A percentile compares a stretch with the other conserved stretches of the same genome.
These are phyloP conservation scores for Zeugodacus cucurbitae DNA, from an alignment of 1,140 invertebrate species.

Conservation along the genomic window DNA sequence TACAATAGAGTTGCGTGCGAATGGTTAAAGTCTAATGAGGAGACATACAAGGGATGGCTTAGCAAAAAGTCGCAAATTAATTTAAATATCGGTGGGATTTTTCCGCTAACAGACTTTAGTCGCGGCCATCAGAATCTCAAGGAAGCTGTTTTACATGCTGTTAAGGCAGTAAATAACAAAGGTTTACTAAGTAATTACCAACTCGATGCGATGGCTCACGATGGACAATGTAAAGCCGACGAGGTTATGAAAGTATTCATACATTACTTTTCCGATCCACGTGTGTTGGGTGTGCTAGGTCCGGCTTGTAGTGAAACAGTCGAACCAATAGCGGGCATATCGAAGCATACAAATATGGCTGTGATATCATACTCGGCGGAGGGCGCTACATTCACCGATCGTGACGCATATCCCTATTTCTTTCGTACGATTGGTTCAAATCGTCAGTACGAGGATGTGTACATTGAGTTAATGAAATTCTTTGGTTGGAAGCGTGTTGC, in stretches of 20 bases:
- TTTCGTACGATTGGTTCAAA: conserved; percentile 87
- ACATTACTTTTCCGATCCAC: conserved; percentile 71
- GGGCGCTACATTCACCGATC: conserved; percentile 77
- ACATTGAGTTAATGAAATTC: conserved; percentile 61
- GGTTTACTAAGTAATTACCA: conserved; percentile 73
- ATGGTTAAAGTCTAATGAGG: conserved; percentile 73
- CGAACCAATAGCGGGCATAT: conserved; percentile 82
- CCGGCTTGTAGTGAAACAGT: conserved; percentile 88
- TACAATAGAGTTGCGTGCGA: conserved; percentile 74
- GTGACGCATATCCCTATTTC: conserved; percentile 82
- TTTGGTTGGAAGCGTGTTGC: conserved; percentile 79
- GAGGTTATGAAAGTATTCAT: conserved; percentile 84
- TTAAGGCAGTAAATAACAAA: conserved; percentile 75
- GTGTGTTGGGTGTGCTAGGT: conserved; percentile 80
- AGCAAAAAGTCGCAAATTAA: conserved; percentile 68
- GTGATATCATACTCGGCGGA: conserved; percentile 87
- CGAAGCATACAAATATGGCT: conserved; percentile 80
- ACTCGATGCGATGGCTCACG: conserved; percentile 70
- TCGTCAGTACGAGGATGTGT: conserved; percentile 72
- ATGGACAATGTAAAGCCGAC: conserved; percentile 81
- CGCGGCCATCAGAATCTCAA: conserved; percentile 74
- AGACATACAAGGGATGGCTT: conserved; percentile 70
- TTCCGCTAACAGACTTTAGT: conserved; percentile 72
- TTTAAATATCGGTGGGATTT: conserved; percentile 80
- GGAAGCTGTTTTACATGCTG: conserved; percentile 74